Evolutionary conservation across 1,140 invertebrate genomes (phyloP), one percentile per base, ranked within the genome.

Genomic region (Danaus plexippus): DNA sequence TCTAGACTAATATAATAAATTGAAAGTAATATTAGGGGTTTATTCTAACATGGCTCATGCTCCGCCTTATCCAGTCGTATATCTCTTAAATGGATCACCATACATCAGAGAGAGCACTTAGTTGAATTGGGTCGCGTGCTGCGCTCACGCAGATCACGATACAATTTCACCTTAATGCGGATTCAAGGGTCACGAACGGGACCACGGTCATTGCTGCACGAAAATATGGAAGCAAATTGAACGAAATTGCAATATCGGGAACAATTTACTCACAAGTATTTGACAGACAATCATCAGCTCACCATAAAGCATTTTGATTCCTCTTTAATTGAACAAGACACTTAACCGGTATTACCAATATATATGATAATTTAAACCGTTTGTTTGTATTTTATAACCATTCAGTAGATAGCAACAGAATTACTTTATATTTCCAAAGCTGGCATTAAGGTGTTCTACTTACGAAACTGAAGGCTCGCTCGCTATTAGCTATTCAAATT

Each of bases 401-500:
- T 32, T 32, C 7, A 32, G 22, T 32, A 32, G 22, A 32, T 32
- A 32, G 22, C 4, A 32, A 32, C 5, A 32, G 22, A 32, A 32
- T 32, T 32, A 32, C 22, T 32, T 32, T 32, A 32, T 32, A 32
- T 32, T 32, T 32, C 22, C 22, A 32, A 32, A 32, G 22, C 22
- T 32, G 22, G 22, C 22, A 32, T 32, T 32, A 32, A 32, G 22
- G 12, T 67, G 75, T 74, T 73, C 71, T 59, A 77, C 64, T 81
- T 81, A 69, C 73, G 73, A 74, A 77, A 79, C 61, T 45, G 49
- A 59, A 75, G 70, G 71, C 69, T 67, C 67, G 73, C 22, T 32
- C 22, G 22, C 22, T 69, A 77, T 73, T 71, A 69, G 61, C 73
- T 63, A 78, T 81, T 79, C 70, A 79, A 75, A 72, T 61, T 13